These are phyloP conservation scores for Aegithalos caudatus DNA, from an alignment of 2,113 vertebrate species.

Conservation along the genomic window DNA sequence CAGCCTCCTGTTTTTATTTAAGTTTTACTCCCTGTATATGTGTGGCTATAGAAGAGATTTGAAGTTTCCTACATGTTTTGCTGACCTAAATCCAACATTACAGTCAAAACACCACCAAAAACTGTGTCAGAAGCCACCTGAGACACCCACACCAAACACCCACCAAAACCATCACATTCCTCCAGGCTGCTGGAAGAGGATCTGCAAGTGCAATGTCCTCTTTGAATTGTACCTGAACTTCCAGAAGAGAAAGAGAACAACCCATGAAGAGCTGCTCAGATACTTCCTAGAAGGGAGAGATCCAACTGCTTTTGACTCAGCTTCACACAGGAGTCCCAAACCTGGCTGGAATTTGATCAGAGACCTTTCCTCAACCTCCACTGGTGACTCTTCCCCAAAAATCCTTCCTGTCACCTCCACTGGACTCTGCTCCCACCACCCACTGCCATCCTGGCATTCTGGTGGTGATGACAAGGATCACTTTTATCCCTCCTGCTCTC, in stretches of 20 bases:
- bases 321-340: neutral
- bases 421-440: neutral
- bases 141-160: neutral
- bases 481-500: neutral
- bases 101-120: neutral
- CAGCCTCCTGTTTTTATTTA: neutral
- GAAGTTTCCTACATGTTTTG: fast-evolving
- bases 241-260: neutral
- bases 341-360: neutral
- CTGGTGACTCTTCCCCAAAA: neutral
- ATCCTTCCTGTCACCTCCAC: neutral
- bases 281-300: neutral
- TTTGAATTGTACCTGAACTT: neutral
- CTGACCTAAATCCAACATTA: neutral
- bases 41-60: neutral
- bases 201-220: neutral
- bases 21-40: fast-evolving
- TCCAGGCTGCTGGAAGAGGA: neutral
- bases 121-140: neutral
- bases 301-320: neutral
- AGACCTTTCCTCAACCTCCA: neutral
- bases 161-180: neutral
- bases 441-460: neutral
- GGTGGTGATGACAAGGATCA: neutral
- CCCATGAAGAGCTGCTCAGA: neutral